Conservation (phyloP, 2,888 invertebrate species). For the Tenthredo livida region DNA sequence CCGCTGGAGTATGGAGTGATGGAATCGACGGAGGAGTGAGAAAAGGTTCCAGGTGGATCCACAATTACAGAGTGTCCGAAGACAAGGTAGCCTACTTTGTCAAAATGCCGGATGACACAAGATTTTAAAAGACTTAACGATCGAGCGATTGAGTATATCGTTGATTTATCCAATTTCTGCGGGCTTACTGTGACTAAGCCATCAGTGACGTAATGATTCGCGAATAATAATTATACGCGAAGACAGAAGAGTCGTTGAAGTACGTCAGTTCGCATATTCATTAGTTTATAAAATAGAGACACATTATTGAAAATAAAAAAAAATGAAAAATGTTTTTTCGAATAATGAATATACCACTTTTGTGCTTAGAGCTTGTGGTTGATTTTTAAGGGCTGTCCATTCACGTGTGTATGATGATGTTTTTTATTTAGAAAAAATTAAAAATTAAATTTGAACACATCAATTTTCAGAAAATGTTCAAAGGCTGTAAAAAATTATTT, state of each 20-base stretch:
- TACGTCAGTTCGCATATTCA: not conserved
- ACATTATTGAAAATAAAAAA: too few relatives aligned
- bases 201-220: not conserved
- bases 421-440: not conserved
- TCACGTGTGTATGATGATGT: not conserved
- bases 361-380: not conserved
- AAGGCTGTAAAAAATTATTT: not conserved
- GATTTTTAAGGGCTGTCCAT: not conserved
- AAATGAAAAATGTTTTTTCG: not conserved
- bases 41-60: slow-evolving; percentile 95
- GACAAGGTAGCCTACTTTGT: slow-evolving; percentile 91
- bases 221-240: not conserved
- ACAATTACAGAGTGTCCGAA: slow-evolving; percentile 89
- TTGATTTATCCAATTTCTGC: not conserved
- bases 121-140: slow-evolving; percentile 80
- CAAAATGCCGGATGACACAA: slow-evolving; percentile 90
- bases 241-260: not conserved
- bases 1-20: slow-evolving; percentile 95
- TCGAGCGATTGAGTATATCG: not conserved
- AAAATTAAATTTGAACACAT: not conserved
- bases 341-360: not conserved
- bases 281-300: not conserved
- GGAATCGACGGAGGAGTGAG: slow-evolving; percentile 92
- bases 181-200: not conserved
- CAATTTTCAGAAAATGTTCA: not conserved